A percentile compares a stretch with the other conserved stretches of the same genome.
These are phyloP conservation scores for Uropetala carovei DNA, from an alignment of 2,888 invertebrate genomes.

Conservation along the genomic window DNA sequence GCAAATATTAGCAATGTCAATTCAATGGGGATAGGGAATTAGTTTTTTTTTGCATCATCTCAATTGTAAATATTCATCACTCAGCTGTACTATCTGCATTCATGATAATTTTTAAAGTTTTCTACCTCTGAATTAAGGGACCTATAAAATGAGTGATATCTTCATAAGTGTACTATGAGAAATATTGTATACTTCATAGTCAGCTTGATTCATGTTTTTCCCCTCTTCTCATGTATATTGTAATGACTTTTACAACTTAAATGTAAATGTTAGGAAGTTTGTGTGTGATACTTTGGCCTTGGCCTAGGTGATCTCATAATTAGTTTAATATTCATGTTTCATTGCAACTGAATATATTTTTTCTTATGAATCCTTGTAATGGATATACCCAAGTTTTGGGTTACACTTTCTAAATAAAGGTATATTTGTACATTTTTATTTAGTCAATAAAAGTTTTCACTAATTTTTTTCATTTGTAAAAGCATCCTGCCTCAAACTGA, in stretches of 20 bases:
- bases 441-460: constrained; percentile 52
- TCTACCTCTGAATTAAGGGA: constrained; percentile 11
- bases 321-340: constrained; percentile 33
- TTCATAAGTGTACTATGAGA: not conserved
- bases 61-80: no score
- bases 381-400: constrained; percentile 40
- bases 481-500: no score
- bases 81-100: not conserved
- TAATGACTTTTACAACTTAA: not conserved
- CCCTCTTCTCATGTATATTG: not conserved
- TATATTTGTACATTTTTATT: constrained; percentile 63
- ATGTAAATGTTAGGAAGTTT: not conserved
- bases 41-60: not conserved
- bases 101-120: not conserved
- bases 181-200: not conserved
- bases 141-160: not conserved
- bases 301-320: constrained; percentile 59
- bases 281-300: constrained; percentile 60
- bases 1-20: not conserved
- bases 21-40: not conserved
- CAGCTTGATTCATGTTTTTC: not conserved
- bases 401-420: constrained; percentile 40
- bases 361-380: constrained; percentile 46
- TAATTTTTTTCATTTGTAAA: not conserved
- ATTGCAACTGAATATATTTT: constrained; percentile 39